A percentile compares a stretch with the other conserved stretches of the same genome.
These are phyloP conservation scores for Thymelicus lineola DNA, from an alignment of 2,888 invertebrate species.

Conservation along the genomic window DNA sequence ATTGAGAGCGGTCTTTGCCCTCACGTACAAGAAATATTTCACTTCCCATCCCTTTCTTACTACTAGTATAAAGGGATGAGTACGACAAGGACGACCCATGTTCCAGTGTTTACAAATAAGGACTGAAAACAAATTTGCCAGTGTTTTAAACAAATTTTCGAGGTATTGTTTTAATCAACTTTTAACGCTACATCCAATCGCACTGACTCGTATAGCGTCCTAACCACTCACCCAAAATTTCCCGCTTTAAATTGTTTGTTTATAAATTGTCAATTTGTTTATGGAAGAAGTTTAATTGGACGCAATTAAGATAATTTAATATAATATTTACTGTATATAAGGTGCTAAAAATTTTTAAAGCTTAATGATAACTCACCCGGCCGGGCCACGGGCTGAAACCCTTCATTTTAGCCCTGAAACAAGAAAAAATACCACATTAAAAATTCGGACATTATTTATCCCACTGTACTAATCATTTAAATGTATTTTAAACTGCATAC, in stretches of 20 bases:
- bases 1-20: slow-evolving; percentile 16
- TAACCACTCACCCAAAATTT: slow-evolving; percentile 40
- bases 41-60: slow-evolving; percentile 32
- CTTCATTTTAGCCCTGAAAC: slow-evolving; percentile 98
- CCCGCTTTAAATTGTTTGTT: slow-evolving; percentile 40
- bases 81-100: slow-evolving; percentile 12
- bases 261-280: slow-evolving; percentile 24
- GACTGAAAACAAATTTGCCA: slow-evolving; percentile 1
- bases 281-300: background rate
- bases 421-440: slow-evolving; percentile 51
- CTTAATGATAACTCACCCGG: slow-evolving; percentile 90
- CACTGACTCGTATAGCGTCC: slow-evolving; percentile 28
- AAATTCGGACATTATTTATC: slow-evolving; percentile 45
- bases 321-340: background rate
- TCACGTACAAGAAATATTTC: slow-evolving; percentile 5
- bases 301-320: background rate
- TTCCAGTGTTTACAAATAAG: slow-evolving; percentile 34
- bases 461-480: slow-evolving; percentile 40
- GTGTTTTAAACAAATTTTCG: background rate
- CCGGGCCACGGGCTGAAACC: slow-evolving; percentile 98
- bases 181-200: slow-evolving; percentile 39
- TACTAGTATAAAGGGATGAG: background rate
- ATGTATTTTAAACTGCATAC: slow-evolving; percentile 63
- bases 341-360: slow-evolving; percentile 41
- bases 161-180: background rate